Evolutionary conservation across 2,888 invertebrate species (phyloP), one percentile per base, ranked within the genome.

Genomic region (Beris morrisii): DNA sequence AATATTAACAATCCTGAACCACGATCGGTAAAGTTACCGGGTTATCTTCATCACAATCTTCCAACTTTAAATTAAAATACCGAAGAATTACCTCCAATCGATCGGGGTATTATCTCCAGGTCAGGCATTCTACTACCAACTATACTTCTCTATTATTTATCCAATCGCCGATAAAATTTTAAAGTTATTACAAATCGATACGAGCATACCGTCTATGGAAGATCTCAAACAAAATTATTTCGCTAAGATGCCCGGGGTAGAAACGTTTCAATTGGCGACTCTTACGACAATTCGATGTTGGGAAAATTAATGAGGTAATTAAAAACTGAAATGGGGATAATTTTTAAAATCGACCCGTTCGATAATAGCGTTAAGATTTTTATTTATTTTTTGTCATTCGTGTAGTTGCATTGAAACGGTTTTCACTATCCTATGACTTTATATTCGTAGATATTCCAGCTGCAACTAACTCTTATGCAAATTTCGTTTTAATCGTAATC

Each of bases 121-220:
- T 52, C 22, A 52, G 28, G 6, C 6, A 28, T 28, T 22, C 52
- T 7, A 28, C 22, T 12, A 12, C 44, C 44, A 15, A 5, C 22
- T 3, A 22, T 22, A 57, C 22, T 45, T 28, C 57, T 45, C 22
- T 12, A 28, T 28, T 57, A 44, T 57, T 57, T 57, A 45, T 57
- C 46, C 28, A 4, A 22, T 44, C 11, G 48, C 13, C 58, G 48
- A 59, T 59, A 59, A 59, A 59, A 59, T 59, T 59, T 59, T 59
- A 59, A 48, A 59, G 58, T 59, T 59, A 59, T 59, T 59, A 59
- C 46, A n/a, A 28, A 46, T 59, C 30, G 58, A 59, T 31, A 46
- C n/a, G 46, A 12, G 32, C 15, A 43, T 48, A 46, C n/a, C 32
- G 30, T 53, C 46, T 15, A 38, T 4, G 31, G 53, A 53, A n/a